These are phyloP conservation scores for Hypselothyrea guttata DNA, from an alignment of 2,888 invertebrate genomes.

Conservation along the genomic window DNA sequence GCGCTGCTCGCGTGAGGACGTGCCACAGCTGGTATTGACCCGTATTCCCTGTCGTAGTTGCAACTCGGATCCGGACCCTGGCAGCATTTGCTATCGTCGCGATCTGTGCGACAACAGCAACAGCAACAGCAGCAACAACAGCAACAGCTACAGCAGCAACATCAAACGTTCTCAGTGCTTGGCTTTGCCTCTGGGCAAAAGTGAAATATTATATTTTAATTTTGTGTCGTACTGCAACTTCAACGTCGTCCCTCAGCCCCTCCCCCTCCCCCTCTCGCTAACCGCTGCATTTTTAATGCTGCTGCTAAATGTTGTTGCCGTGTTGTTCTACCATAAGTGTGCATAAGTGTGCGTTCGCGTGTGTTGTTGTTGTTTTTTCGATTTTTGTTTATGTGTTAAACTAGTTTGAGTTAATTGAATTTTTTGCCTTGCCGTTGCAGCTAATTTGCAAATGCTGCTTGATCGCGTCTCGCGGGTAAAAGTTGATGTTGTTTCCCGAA, in stretches of 20 bases:
- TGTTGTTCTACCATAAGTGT: neutral
- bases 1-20: conserved; percentile 70
- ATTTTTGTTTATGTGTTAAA: conserved; percentile 71
- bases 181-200: conserved; percentile 27
- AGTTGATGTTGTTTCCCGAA: conserved; percentile 15
- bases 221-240: conserved; percentile 19
- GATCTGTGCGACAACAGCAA: conserved; percentile 22
- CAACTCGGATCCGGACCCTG: conserved; percentile 31
- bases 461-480: conserved; percentile 36
- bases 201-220: conserved; percentile 65
- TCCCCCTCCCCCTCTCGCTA: neutral
- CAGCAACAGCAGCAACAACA: conserved; percentile 17
- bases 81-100: conserved; percentile 9
- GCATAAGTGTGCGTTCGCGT: conserved; percentile 18
- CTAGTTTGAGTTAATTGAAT: conserved; percentile 71
- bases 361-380: conserved; percentile 33
- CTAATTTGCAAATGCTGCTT: conserved; percentile 58
- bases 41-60: conserved; percentile 15
- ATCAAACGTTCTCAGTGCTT: conserved; percentile 41
- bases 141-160: conserved; percentile 12
- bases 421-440: conserved; percentile 44
- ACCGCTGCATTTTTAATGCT: neutral
- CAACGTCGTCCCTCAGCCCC: neutral
- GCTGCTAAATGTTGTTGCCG: too few species aligned
- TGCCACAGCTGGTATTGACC: conserved; percentile 29